Evolutionary conservation across 2,888 invertebrate species (phyloP).

Genomic region (Acanthoscelides obtectus): DNA sequence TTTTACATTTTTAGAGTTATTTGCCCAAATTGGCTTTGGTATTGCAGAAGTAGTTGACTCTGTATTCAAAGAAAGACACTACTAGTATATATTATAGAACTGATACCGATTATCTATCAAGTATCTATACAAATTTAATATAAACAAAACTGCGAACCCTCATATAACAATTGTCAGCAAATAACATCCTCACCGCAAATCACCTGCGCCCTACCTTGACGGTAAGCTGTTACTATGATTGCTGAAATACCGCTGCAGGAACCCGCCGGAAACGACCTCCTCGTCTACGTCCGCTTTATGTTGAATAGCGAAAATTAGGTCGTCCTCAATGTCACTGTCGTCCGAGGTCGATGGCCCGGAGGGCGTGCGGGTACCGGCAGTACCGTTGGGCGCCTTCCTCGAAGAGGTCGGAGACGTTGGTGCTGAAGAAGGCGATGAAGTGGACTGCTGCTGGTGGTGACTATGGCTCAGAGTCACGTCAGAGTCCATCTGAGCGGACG

Average conservation of each 20-base stretch:
- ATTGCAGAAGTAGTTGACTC: too few relatives aligned
- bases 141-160: too few relatives aligned
- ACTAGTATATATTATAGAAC: too few relatives aligned
- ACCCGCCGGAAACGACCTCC: slow-evolving; percentile 53
- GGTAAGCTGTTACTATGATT: slow-evolving; percentile 68
- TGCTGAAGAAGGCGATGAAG: not conserved
- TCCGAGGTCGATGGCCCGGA: slow-evolving; percentile 17
- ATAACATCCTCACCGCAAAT: too few relatives aligned
- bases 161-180: too few relatives aligned
- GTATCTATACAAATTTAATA: too few relatives aligned
- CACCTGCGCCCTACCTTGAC: slow-evolving; percentile 46
- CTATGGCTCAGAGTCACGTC: slow-evolving; percentile 10
- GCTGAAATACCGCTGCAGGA: slow-evolving; percentile 69
- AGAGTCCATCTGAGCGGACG: slow-evolving; percentile 16
- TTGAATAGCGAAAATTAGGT: slow-evolving; percentile 60
- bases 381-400: slow-evolving; percentile 14
- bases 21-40: too few relatives aligned
- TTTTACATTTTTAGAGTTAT: too few relatives aligned
- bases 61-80: too few relatives aligned
- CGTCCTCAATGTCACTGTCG: slow-evolving; percentile 59
- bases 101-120: too few relatives aligned
- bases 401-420: slow-evolving; percentile 13
- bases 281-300: slow-evolving; percentile 55
- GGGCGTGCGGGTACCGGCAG: slow-evolving; percentile 1
- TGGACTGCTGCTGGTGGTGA: not conserved